phyloP scores from a whole-genome alignment of 2,113 vertebrate genomes.

The Balaenoptera acutorostrata region DNA sequence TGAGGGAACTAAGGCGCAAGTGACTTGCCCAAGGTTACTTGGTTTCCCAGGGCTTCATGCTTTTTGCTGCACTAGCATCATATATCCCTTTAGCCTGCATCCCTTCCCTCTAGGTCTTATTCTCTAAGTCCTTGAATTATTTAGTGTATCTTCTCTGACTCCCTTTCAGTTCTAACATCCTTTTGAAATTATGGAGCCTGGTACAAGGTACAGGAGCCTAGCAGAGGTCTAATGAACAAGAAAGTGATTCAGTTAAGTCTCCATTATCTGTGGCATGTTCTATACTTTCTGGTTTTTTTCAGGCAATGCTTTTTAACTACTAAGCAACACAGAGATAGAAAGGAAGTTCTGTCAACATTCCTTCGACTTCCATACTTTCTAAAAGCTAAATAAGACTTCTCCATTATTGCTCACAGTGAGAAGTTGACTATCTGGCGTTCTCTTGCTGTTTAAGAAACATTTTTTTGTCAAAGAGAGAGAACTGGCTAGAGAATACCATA shows the following conservation, averaged over 20 bases:
- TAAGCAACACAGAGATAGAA: not conserved
- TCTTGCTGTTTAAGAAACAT: not conserved
- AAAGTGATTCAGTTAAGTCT: not conserved
- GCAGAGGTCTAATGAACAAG: not conserved
- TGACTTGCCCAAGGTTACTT: not conserved
- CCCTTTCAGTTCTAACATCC: slow-evolving; percentile 44
- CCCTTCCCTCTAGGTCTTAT: slow-evolving; percentile 8
- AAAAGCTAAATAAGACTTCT: not conserved
- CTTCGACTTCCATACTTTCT: not conserved
- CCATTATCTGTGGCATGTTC: not conserved
- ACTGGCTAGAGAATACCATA: not conserved
- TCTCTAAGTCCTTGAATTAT: slow-evolving; percentile 53
- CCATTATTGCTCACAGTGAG: not conserved
- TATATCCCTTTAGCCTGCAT: not conserved
- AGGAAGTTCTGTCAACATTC: not conserved
- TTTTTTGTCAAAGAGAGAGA: not conserved
- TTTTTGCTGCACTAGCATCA: not conserved
- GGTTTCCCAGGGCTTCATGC: not conserved
- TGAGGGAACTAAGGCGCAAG: not conserved
- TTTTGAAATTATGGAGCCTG: slow-evolving; percentile 33
- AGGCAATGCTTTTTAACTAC: not conserved
- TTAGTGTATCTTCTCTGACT: slow-evolving; percentile 16
- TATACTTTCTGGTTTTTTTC: not conserved
- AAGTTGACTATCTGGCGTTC: slow-evolving; percentile 2
- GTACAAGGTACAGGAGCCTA: not conserved